phyloP scores from a whole-genome alignment of 2,113 vertebrate genomes.

The Steatornis caripensis region DNA sequence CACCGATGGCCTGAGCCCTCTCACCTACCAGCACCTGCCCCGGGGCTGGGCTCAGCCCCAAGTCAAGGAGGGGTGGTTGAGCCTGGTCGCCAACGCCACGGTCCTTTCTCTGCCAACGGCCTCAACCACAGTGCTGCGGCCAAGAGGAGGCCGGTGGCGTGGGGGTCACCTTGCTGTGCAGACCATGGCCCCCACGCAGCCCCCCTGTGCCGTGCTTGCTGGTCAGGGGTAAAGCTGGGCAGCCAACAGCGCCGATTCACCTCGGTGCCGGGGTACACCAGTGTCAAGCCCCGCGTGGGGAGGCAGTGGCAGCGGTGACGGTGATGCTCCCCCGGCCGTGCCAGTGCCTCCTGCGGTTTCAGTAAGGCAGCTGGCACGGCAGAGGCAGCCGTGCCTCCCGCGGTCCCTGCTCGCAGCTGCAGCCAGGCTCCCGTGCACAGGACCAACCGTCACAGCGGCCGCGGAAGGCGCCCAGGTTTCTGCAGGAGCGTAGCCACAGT shows the following conservation, averaged over 20 bases:
- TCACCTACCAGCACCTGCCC: background rate
- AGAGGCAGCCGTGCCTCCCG: background rate
- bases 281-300: too few relatives aligned
- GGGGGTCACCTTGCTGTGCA: too few relatives aligned
- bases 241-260: rapidly evolving
- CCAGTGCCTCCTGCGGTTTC: background rate
- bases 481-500: too few relatives aligned
- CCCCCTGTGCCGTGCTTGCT: background rate
- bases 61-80: too few relatives aligned
- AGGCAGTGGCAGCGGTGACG: too few relatives aligned
- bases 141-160: rapidly evolving
- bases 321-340: too few relatives aligned
- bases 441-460: background rate
- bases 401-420: background rate
- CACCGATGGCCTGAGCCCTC: background rate
- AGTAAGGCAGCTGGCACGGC: background rate
- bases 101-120: too few relatives aligned
- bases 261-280: too few relatives aligned
- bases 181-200: background rate
- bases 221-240: rapidly evolving
- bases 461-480: too few relatives aligned
- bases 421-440: background rate
- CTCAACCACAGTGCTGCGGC: background rate
- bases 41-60: too few relatives aligned
- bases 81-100: too few relatives aligned